A percentile compares a stretch with the other conserved stretches of the same genome.
Evolutionary conservation across 2,888 invertebrate genomes (phyloP).

Genomic region (Embidobia sp.): DNA sequence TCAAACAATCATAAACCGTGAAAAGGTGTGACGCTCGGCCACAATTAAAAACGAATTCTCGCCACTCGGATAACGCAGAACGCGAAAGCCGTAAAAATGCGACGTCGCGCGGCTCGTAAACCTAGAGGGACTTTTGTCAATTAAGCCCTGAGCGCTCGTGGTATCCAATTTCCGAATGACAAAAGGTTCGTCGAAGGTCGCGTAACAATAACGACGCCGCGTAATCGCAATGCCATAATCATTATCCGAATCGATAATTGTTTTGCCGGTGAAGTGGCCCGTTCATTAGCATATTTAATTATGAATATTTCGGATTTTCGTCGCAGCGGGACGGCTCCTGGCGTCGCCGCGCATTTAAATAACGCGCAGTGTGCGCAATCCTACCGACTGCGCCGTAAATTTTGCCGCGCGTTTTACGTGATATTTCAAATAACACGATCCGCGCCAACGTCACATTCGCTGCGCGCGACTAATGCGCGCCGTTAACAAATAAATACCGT

Average conservation of each 20-base stretch:
- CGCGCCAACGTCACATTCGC: slow-evolving; percentile 9
- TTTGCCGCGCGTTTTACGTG: slow-evolving; percentile 63
- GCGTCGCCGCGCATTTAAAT: slow-evolving; percentile 75
- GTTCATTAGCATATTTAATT: slow-evolving; percentile 81
- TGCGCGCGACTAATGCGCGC: slow-evolving; percentile 24
- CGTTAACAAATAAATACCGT: slow-evolving; percentile 38
- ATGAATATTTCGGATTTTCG: slow-evolving; percentile 80
- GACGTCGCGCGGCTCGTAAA: slow-evolving; percentile 50
- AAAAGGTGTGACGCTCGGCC: slow-evolving; percentile 30
- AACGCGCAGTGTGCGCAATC: slow-evolving; percentile 74
- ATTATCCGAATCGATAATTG: slow-evolving; percentile 79
- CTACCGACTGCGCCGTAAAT: slow-evolving; percentile 73
- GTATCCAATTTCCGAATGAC: slow-evolving; percentile 62
- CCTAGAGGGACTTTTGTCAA: slow-evolving; percentile 60
- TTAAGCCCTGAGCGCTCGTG: slow-evolving; percentile 41
- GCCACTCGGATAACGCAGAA: slow-evolving; percentile 13
- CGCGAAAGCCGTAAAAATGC: slow-evolving; percentile 55
- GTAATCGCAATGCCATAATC: slow-evolving; percentile 66
- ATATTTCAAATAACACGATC: slow-evolving; percentile 61
- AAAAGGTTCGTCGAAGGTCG: slow-evolving; percentile 50
- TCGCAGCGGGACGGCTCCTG: slow-evolving; percentile 76
- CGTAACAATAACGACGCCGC: slow-evolving; percentile 33
- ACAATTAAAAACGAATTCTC: slow-evolving; percentile 55
- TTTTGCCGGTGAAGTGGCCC: slow-evolving; percentile 77
- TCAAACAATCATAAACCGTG: slow-evolving; percentile 44